Evolutionary conservation across 2,113 vertebrate genomes (phyloP), one percentile per base, ranked within the genome.

Genomic region (Patagioenas fasciata): DNA sequence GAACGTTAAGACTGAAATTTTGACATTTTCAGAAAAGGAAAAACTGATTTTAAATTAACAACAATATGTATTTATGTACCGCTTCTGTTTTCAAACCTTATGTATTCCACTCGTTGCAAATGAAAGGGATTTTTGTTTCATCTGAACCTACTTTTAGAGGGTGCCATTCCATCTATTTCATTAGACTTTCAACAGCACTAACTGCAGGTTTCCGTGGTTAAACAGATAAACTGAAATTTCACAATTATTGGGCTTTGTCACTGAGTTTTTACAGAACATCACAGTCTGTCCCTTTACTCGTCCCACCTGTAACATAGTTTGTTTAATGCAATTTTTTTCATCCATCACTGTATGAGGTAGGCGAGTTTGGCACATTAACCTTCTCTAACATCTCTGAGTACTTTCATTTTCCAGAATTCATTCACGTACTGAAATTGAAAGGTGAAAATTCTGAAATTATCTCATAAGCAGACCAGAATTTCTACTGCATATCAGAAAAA

Each of bases 391-490:
- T 36, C 78, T 83, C 62, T 32, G 48, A 86, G 18, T n/a, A 60
- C 13, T 67, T 82, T 48, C 4, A 44, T 78, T 91, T 85, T 78
- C 65, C 61, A 70, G 44, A 88, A 80, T 24, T 82, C 82, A 93
- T 57, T 95, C 80, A 77, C 18, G n/a, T 36, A 56, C 15, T 56
- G 66, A 89, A 94, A 54, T 23, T 53, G 50, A 96, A 91, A 88
- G 38, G 51, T 67, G 20, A 74, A 75, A 42, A 36, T 51, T 80
- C 42, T 86, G 51, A 79, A 96, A 71, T 57, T 66, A 66, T 31
- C 69, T 89, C 65, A 42, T 65, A 86, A 96, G 32, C 70, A 88
- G 78, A 48, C 25, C 16, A 85, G 50, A 96, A 78, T 74, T 93
- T 74, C 71, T 78, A 36, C 64, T 11, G 4, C 7, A 9, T 81